Base-by-base conservation (phyloP, 2,113 vertebrate species). In the Solea solea region DNA sequence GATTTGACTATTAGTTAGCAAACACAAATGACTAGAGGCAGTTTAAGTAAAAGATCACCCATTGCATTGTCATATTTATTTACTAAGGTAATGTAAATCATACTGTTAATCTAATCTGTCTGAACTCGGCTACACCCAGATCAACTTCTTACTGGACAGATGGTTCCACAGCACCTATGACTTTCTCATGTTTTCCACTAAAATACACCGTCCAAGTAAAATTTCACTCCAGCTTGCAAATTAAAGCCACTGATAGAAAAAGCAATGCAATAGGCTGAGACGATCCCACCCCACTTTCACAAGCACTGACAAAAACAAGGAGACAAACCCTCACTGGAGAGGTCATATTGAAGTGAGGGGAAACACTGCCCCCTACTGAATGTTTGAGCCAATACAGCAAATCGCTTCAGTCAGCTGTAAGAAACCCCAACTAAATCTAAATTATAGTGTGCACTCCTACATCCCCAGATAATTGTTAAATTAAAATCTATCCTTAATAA, bases 351-450 rank as follows among this genome's bases (percentile, higher is more conserved):
- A 82, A 73, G 48, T 8, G 62, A 83, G 66, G 59, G 51, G 53
- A 81, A 86, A 91, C 84, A 88, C 69, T 87, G 88, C 87, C 89
- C 51, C 66, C 89, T 89, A 68, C 76, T 89, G 91, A 55, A 27
- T 16, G 3, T 4, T 8, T 4, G 27, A 13, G 9, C 11, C 8
- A 45, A 25, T 16, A 49, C 46, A 27, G 8, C 11, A 21, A 49
- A 8, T 0, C 27, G 64, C 21, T 12, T 42, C 2, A 40, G 14
- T 4, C 4, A 44, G 4, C 58, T 70, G 21, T 5, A 59, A 45
- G 2, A 69, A 74, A 81, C 63, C n/a, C 67, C 74, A 64, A 70
- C 16, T 21, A 27, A 61, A 39, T 2, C 9, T 63, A 41, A 66
- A 60, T 72, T 61, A 46, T 40, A 72, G 65, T 54, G 64, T 0